Evolutionary conservation across 2,113 vertebrate species (phyloP), one percentile per base, ranked within the genome.

Genomic region (Oreotrochilus melanogaster): DNA sequence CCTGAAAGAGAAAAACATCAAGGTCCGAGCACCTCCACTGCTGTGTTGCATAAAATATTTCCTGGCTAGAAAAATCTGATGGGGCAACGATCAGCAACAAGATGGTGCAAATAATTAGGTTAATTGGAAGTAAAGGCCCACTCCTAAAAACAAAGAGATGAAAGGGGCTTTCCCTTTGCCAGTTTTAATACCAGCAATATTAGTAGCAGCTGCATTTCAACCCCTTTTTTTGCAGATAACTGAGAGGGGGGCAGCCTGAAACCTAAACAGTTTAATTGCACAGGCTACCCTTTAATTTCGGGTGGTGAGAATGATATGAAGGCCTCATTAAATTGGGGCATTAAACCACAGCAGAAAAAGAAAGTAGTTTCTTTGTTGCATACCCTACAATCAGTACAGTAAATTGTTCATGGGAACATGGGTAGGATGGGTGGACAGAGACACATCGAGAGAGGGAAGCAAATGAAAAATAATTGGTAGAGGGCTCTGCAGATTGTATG

Each of bases 241-340:
- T 14, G 14, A 18, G 61, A 85, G 72, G 92, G 84, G 83, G 65
- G n/a, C 84, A 50, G 72, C 95, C 94, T 94, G 96, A 91, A 93
- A 97, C 53, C 65, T 69, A 87, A 93, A 86, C 25, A 66, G 91
- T 83, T 80, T 97, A 94, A 98, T 97, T 96, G 95, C 93, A 93
- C 31, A 56, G 85, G 83, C 73, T 95, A 92, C 94, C 95, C 96
- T 98, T 86, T 98, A 97, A 98, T 98, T 98, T 98, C 95, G 95
- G 88, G 78, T 92, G 88, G 91, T 93, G 95, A 97, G 95, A 94
- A 95, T 89, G 96, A 97, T 94, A 96, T 50, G 96, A 96, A 84
- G 93, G 70, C 60, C 84, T 96, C 95, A 97, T 98, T 98, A 98
- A 97, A 97, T 43, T 42, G 89, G 89, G 87, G 96, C 95, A 86